Evolutionary conservation across 2,113 vertebrate genomes (phyloP).

Genomic region (Poeciliopsis retropinna): DNA sequence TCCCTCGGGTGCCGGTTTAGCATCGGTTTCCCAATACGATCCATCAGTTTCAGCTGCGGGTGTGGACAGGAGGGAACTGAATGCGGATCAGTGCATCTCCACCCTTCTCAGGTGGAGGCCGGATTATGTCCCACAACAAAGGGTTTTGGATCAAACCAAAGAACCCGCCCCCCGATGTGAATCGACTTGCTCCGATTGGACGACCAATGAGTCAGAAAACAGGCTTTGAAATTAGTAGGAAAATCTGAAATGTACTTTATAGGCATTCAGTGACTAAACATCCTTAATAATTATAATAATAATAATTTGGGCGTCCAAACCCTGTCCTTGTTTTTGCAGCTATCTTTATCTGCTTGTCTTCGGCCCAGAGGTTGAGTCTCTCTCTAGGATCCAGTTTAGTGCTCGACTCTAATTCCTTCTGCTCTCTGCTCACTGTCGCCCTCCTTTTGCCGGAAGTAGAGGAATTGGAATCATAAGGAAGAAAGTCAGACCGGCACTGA

Average conservation of each 20-base stretch:
- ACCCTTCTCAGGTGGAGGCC: slow-evolving; percentile 30
- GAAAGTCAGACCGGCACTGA: slow-evolving; percentile 44
- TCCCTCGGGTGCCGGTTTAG: slow-evolving; percentile 20
- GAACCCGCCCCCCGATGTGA: background rate
- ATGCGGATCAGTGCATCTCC: slow-evolving; percentile 25
- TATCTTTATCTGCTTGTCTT: slow-evolving; percentile 39
- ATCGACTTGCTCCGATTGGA: background rate
- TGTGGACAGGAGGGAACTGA: slow-evolving; percentile 34
- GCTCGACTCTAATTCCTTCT: background rate
- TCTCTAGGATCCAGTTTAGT: background rate
- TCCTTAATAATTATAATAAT: background rate
- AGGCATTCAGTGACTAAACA: background rate
- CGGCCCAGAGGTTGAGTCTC: background rate
- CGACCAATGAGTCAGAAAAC: background rate
- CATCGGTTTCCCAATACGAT: slow-evolving; percentile 34
- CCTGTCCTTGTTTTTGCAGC: background rate
- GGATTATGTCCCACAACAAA: slow-evolving; percentile 32
- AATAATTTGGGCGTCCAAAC: background rate
- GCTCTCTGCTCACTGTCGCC: slow-evolving; percentile 52
- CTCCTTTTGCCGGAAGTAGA: slow-evolving; percentile 78
- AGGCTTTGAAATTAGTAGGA: background rate
- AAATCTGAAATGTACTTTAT: background rate
- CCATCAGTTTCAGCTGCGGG: slow-evolving; percentile 36
- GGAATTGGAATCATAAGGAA: slow-evolving; percentile 67
- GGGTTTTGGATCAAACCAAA: background rate